Base-by-base conservation (phyloP, 2,797 vertebrate genomes). In the Sebastes iracundus region DNA sequence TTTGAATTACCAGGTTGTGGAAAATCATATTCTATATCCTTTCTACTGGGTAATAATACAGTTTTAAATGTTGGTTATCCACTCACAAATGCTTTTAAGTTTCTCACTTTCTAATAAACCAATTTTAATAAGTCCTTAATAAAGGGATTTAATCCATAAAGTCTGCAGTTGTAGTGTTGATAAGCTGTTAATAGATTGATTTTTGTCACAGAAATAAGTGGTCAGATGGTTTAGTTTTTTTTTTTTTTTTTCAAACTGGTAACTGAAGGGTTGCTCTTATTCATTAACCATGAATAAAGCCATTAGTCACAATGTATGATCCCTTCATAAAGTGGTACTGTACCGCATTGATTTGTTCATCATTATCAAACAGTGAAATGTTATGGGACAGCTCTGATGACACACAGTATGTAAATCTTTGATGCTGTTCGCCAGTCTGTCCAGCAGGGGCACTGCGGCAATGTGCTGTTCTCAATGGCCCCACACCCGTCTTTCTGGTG, bases 401-500 rank as follows among this genome's bases (percentile, higher is more conserved):
- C 18, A 64, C 4, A 7, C 2, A 6, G 9, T 28, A n/a, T 66
- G 52, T 30, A 55, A 32, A 25, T 69, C 11, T 65, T 13, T 59
- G 27, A 63, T 83, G 71, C 63, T 64, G 23, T 81, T 89, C 80
- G 49, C 35, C 65, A 75, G 23, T 92, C 82, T 94, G 90, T 94
- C 89, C 94, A 94, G 92, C 96, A 97, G 97, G 95, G 93, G 82
- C 90, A 91, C 93, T 97, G 96, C 95, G 96, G 94, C 84, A 94
- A 87, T 81, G 92, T 98, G 88, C 96, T 97, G 88, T 95, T 93
- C 96, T 97, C 97, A 82, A 97, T 95, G 95, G 96, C 95, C 10
- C 96, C 97, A 65, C 96, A 97, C 66, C 97, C 97, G 11, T 95
- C 96, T 66, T 98, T 98, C 94, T 98, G 97, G 97, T 98, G 97